phyloP scores from a whole-genome alignment of 2,888 invertebrate species.

The Cataglyphis rosenhaueri region DNA sequence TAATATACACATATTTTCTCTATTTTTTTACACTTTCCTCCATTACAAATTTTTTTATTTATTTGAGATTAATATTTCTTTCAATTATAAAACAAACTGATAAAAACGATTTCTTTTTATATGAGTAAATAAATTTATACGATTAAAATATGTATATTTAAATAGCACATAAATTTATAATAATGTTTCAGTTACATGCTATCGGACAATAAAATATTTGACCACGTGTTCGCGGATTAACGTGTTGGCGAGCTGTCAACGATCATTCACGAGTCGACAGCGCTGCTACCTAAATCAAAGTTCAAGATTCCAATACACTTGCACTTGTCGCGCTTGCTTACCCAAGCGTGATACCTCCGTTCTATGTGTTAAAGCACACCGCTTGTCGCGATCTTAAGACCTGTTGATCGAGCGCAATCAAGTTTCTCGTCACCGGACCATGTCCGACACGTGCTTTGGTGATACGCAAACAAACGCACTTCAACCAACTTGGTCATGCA shows the following conservation, averaged over 20 bases:
- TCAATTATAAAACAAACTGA: neutral
- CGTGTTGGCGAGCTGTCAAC: conserved; percentile 33
- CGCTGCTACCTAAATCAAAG: conserved; percentile 67
- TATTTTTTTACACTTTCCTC: neutral
- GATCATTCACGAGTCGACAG: conserved; percentile 2
- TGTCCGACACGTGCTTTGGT: conserved; percentile 62
- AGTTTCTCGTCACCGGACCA: conserved; percentile 66
- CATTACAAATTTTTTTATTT: neutral
- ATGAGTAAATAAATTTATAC: neutral
- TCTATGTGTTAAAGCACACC: conserved; percentile 48
- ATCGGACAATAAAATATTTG: neutral
- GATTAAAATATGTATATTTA: neutral
- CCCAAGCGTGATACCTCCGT: conserved; percentile 70
- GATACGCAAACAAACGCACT: conserved; percentile 61
- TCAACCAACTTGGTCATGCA: conserved; percentile 42
- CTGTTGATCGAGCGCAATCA: conserved; percentile 74
- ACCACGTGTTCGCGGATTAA: conserved; percentile 53
- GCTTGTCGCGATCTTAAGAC: conserved; percentile 70
- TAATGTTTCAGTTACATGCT: no score
- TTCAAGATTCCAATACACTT: conserved; percentile 75
- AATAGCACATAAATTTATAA: neutral
- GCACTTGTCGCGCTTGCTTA: conserved; percentile 73
- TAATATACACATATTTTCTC: neutral
- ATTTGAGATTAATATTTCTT: neutral
- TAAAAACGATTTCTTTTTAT: neutral